Evolutionary conservation across 2,888 invertebrate genomes (phyloP), one percentile per base, ranked within the genome.

Genomic region (Anodontia alba): DNA sequence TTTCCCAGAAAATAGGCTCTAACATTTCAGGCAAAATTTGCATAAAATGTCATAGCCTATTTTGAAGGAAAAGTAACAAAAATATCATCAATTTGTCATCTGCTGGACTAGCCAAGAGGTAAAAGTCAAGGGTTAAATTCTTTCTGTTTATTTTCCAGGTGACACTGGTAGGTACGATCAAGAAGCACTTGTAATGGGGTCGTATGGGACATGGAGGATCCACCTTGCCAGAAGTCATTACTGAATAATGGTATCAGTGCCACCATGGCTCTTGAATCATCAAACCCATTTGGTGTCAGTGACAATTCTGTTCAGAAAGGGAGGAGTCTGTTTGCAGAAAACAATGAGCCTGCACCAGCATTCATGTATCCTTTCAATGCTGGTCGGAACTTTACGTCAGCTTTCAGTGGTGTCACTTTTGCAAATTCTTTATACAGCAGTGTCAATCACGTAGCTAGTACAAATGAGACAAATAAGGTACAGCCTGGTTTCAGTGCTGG

Each of bases 211-310:
- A 62, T 62, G 62, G 62, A 62, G 1, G 1, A 17, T 23, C 62
- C 33, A 33, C 62, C 62, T 23, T 62, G 17, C 17, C 31, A 33
- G 33, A 33, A 20, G 1, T 1, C 23, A 62, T 29, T 33, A 33
- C 69, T 69, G 23, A 69, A 69, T 42, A 69, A 69, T 69, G 69
- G 69, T 69, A 42, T 46, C 69, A 33, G 20, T 20, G 46, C 29
- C 69, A 69, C 20, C 36, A 85, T 85, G 85, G 85, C 85, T 62
- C 80, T 85, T 23, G 80, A 85, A 51, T 85, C 85, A 66, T 79
- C 80, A 46, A 81, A 80, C 71, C 82, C 82, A 15, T 85, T 74
- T 62, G 78, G 69, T 51, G 80, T 73, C 23, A 42, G 78, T 20
- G 81, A 84, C 23, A 67, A 70, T 26, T 42, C 78, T 36, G 72